Percentiles rank a stretch among this genome's conserved stretches.
Evolutionary conservation across 2,797 vertebrate species (phyloP).

Genomic region (Falco concolor): DNA sequence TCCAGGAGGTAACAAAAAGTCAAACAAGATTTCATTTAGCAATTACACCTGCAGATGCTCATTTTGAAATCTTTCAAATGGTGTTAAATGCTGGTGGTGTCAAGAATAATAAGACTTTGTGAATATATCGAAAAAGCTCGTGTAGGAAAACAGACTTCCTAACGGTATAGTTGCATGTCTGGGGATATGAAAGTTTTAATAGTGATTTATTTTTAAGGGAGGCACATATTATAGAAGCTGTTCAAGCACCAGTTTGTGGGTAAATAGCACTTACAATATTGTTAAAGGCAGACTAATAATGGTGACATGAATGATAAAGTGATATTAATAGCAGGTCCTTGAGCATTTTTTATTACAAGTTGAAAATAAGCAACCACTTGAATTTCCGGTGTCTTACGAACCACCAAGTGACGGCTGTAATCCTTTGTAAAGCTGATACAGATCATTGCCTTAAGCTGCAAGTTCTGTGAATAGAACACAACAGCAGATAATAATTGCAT

Average conservation of each 20-base stretch:
- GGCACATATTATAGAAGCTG: not conserved
- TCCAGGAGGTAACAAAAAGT: not conserved
- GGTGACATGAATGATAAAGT: not conserved
- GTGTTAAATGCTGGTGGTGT: not conserved
- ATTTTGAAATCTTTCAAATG: not conserved
- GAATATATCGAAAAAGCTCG: not conserved
- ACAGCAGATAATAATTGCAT: not conserved
- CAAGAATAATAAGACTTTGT: not conserved
- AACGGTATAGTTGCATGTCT: not conserved
- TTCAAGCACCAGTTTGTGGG: not conserved
- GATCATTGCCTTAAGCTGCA: not conserved
- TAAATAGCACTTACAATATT: not conserved
- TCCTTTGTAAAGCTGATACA: conserved; percentile 1
- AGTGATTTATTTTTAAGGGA: not conserved
- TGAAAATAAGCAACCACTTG: not conserved
- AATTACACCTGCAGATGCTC: not conserved
- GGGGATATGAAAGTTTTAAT: not conserved
- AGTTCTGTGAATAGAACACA: not conserved
- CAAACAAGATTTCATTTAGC: not conserved
- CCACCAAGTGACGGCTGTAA: not conserved
- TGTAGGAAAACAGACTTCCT: not conserved
- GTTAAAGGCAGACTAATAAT: not conserved
- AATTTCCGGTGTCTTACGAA: not conserved
- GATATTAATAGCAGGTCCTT: not conserved
- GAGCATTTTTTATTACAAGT: not conserved